Conservation (phyloP, 2,888 invertebrate genomes). For the Theretra japonica region DNA sequence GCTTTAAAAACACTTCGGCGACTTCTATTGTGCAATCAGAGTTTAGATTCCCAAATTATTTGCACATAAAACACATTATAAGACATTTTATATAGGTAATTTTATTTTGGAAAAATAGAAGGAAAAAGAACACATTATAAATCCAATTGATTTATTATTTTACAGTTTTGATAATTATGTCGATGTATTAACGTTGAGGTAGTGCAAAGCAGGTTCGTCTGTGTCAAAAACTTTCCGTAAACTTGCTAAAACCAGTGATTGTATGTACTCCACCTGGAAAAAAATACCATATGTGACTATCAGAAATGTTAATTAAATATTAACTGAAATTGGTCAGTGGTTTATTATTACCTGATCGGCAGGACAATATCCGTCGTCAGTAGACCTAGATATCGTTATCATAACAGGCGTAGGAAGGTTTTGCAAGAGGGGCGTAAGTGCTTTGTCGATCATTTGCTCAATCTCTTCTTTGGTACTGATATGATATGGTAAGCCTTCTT, state of each 20-base stretch:
- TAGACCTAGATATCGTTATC: constrained; percentile 93
- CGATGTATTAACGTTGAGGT: constrained; percentile 63
- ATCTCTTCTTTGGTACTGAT: constrained; percentile 89
- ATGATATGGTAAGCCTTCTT: constrained; percentile 93
- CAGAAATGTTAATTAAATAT: not conserved
- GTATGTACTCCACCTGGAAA: constrained; percentile 90
- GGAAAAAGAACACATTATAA: not conserved
- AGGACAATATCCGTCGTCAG: constrained; percentile 95
- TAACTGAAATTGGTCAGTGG: not conserved
- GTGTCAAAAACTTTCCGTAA: constrained; percentile 81
- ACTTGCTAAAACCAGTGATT: constrained; percentile 86
- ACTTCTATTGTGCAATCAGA: constrained; percentile 32
- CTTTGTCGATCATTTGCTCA: constrained; percentile 82
- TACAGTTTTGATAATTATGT: constrained; percentile 18
- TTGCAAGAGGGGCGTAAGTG: constrained; percentile 85
- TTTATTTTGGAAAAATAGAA: not conserved
- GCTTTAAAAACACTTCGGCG: constrained; percentile 41
- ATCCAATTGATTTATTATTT: constrained; percentile 23
- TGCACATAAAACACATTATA: constrained; percentile 4
- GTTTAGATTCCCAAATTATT: not conserved
- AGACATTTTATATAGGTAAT: not conserved
- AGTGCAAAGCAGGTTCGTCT: constrained; percentile 79
- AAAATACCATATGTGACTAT: constrained; percentile 21
- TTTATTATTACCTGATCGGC: constrained; percentile 84
- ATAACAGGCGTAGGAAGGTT: constrained; percentile 85